A percentile compares a stretch with the other conserved stretches of the same genome.
Evolutionary conservation across 2,113 vertebrate species (phyloP).

Genomic region (Oncorhynchus gorbuscha): DNA sequence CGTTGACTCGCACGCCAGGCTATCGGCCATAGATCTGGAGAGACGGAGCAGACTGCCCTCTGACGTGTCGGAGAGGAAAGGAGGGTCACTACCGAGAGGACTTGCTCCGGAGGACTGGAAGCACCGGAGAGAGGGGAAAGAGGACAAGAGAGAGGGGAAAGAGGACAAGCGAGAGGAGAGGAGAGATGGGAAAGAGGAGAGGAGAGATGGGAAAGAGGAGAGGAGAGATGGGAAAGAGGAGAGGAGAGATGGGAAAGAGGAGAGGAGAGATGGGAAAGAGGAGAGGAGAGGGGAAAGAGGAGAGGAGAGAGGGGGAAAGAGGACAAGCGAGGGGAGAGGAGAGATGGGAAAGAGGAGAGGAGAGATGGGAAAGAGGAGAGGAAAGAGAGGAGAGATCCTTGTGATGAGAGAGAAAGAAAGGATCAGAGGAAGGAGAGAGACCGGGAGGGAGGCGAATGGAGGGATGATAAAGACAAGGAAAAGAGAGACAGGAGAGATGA

Average conservation of each 20-base stretch:
- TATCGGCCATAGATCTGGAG: constrained; percentile 48
- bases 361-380: constrained; percentile 32
- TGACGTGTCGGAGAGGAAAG: constrained; percentile 49
- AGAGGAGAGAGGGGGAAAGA: background rate
- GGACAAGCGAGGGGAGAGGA: constrained; percentile 27
- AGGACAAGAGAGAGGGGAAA: constrained; percentile 2
- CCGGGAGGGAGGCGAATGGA: constrained; percentile 12
- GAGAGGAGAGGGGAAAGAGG: no score
- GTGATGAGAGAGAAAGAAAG: constrained; percentile 46
- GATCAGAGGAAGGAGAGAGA: constrained; percentile 11
- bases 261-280: no score
- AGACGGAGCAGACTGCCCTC: constrained; percentile 53
- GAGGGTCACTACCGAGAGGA: constrained; percentile 49
- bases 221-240: no score
- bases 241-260: no score
- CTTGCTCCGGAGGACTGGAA: constrained; percentile 47
- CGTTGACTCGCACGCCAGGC: constrained; percentile 65
- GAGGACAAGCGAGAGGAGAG: no score
- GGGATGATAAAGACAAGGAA: constrained; percentile 23
- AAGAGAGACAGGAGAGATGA: constrained; percentile 19
- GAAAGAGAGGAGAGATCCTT: constrained; percentile 10
- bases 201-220: no score
- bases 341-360: no score
- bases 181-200: no score
- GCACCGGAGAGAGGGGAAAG: constrained; percentile 48